Evolutionary conservation across 2,797 vertebrate species (phyloP), one percentile per base, ranked within the genome.

Genomic region (Gorsachius magnificus): DNA sequence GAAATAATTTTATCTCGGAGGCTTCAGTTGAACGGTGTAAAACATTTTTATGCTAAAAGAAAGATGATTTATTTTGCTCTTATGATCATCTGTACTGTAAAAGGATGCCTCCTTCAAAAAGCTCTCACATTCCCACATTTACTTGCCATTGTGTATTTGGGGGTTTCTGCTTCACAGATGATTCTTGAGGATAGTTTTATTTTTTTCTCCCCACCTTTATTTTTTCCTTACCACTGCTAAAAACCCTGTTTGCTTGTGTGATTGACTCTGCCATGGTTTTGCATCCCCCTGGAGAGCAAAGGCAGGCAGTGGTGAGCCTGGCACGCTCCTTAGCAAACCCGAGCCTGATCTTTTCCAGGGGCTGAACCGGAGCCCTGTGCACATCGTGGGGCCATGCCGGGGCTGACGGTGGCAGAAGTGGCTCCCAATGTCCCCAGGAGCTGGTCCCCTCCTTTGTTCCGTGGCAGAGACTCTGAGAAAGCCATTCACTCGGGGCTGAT

Each of bases 11-110:
- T 89, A 63, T 93, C 85, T 93, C 71, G 12, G 45, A 86, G 78
- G 83, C 60, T 94, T 95, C 95, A 90, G 83, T 85, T 84, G 88
- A 95, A 87, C 6, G 56, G 66, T 93, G 79, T 84, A 89, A 95
- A 93, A 87, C 43, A 79, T 78, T 95, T 94, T 81, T 36, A 90
- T 89, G 74, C 75, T 56, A 64, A 90, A 90, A 95, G 88, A 95
- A 93, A 90, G 81, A 66, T 74, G 68, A 92, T 90, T 95, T 95
- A 78, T 93, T 95, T 96, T 77, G 60, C 71, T 89, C 3, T 78
- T 77, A n/a, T 43, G 69, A 77, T 90, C 60, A 38, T 70, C 58
- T 66, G 5, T 41, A 31, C 87, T 64, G 60, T n/a, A 89, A 77
- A 81, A 85, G 78, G 48, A 56, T 15, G 16, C 25, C 31, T 75